These are phyloP conservation scores for Oceanodroma leucorhoa DNA, from an alignment of 2,797 vertebrate species.

Conservation along the genomic window DNA sequence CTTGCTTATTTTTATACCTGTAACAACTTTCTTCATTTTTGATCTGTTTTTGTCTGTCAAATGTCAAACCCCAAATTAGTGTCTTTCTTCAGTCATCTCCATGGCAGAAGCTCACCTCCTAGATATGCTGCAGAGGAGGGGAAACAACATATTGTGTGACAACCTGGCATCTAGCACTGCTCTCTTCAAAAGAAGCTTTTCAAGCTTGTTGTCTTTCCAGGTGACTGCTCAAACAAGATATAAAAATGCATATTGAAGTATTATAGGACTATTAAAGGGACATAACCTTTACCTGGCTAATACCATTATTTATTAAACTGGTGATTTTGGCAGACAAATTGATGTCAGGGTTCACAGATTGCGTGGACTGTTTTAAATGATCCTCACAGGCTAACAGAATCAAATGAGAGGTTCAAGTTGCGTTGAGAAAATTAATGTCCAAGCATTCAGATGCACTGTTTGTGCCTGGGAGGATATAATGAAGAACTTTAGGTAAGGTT, in stretches of 20 bases:
- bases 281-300: neutral
- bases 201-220: neutral
- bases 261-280: conserved; percentile 1
- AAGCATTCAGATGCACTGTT: neutral
- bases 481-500: neutral
- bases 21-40: neutral
- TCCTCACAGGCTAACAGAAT: neutral
- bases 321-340: neutral
- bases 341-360: neutral
- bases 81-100: neutral
- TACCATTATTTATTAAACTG: neutral
- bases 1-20: neutral
- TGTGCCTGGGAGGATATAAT: neutral
- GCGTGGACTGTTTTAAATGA: neutral
- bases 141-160: neutral
- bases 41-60: neutral
- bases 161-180: neutral
- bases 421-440: neutral
- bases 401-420: neutral
- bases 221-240: neutral
- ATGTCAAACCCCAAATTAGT: neutral
- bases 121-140: neutral
- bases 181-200: neutral
- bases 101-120: neutral
- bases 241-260: neutral